Evolutionary conservation across 2,888 invertebrate genomes (phyloP).

Genomic region (Rhabditoides inermis): DNA sequence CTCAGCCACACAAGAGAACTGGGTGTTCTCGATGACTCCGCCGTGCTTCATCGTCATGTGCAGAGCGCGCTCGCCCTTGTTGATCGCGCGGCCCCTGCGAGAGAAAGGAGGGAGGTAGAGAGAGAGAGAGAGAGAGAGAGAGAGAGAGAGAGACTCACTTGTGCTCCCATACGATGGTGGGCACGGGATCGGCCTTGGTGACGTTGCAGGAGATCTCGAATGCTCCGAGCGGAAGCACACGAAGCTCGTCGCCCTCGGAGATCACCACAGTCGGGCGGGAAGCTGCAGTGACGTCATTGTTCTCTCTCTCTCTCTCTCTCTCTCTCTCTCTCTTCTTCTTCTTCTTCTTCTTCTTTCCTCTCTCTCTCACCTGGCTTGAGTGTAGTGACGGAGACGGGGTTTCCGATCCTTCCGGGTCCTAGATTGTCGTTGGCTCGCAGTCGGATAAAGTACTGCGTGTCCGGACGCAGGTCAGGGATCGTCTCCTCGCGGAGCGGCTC

Average conservation of each 20-base stretch:
- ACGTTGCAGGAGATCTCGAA: conserved; percentile 47
- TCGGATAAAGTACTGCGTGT: conserved; percentile 44
- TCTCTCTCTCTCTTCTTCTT: too few relatives aligned
- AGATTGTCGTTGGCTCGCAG: conserved; percentile 46
- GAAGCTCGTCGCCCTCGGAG: conserved; percentile 43
- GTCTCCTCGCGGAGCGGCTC: conserved; percentile 37
- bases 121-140: too few relatives aligned
- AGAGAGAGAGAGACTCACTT: conserved; percentile 18
- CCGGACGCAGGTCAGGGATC: conserved; percentile 40
- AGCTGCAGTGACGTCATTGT: conserved; percentile 17
- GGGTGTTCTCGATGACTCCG: conserved; percentile 38
- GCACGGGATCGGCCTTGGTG: conserved; percentile 45
- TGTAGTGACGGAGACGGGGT: conserved; percentile 42
- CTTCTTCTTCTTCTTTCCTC: too few relatives aligned
- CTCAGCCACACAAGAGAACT: conserved; percentile 46
- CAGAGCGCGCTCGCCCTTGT: conserved; percentile 30
- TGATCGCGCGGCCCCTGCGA: conserved; percentile 38
- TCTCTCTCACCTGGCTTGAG: conserved; percentile 35
- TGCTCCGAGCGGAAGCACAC: conserved; percentile 39
- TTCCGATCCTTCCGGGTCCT: conserved; percentile 47
- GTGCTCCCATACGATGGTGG: conserved; percentile 39
- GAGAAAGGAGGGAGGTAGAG: neutral
- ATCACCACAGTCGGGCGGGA: conserved; percentile 43
- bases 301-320: too few relatives aligned
- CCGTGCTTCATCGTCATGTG: conserved; percentile 40